phyloP scores from a whole-genome alignment of 1,140 invertebrate species.

The Probaryconus sp. region DNA sequence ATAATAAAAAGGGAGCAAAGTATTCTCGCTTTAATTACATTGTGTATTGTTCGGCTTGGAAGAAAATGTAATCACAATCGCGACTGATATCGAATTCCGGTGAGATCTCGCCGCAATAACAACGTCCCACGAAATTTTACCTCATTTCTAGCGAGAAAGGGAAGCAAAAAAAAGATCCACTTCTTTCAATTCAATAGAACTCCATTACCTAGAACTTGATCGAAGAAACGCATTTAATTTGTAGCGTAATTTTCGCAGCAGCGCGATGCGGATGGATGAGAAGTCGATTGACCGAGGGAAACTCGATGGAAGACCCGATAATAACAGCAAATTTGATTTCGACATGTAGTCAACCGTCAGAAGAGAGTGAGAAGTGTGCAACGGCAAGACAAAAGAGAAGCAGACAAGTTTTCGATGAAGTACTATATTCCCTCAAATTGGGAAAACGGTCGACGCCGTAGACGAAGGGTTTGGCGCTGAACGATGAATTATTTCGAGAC shows the following conservation, averaged over 20 bases:
- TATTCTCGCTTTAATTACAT: slow-evolving; percentile 26
- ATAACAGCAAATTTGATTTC: slow-evolving; percentile 58
- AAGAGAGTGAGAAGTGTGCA: not conserved
- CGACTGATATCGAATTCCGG: slow-evolving; percentile 9
- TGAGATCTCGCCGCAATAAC: slow-evolving; percentile 6
- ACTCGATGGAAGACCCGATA: slow-evolving; percentile 50
- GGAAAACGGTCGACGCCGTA: slow-evolving; percentile 27
- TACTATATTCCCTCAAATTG: slow-evolving; percentile 24
- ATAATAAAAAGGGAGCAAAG: not conserved
- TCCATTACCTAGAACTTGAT: slow-evolving; percentile 23
- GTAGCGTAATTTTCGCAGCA: slow-evolving; percentile 49
- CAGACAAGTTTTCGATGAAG: slow-evolving; percentile 28
- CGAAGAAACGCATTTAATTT: slow-evolving; percentile 56
- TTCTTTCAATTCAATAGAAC: slow-evolving; percentile 27
- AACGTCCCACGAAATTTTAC: not conserved
- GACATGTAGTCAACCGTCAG: slow-evolving; percentile 30
- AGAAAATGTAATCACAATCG: slow-evolving; percentile 3
- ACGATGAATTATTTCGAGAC: slow-evolving; percentile 68
- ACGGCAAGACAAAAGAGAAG: not conserved
- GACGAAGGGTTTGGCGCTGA: slow-evolving; percentile 32
- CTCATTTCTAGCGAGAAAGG: not conserved
- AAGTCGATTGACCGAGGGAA: slow-evolving; percentile 52
- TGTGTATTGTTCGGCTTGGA: not conserved
- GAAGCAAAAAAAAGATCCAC: slow-evolving; percentile 8
- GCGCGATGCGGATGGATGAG: slow-evolving; percentile 28